Evolutionary conservation across 2,113 vertebrate genomes (phyloP), one percentile per base, ranked within the genome.

Genomic region (Corythornis vintsioides): DNA sequence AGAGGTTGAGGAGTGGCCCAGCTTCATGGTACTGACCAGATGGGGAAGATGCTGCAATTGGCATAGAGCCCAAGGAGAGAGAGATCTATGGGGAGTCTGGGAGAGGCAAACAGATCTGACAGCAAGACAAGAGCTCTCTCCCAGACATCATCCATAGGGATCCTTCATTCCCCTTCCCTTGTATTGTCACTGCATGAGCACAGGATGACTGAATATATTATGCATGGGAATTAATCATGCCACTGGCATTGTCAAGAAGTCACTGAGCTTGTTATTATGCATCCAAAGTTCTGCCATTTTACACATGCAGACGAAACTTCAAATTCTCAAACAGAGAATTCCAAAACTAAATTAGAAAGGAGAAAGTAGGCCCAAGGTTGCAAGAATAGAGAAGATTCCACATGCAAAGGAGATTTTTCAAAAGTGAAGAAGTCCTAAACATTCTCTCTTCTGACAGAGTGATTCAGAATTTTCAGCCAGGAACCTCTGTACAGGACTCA

Each of bases 51-150:
- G 84, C 87, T 72, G 70, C 35, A 0, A 5, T 5, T 94, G 95
- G 91, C 94, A 82, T 1, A 45, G 59, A 93, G 95, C 91, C 94
- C 93, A 94, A 93, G 81, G 81, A 93, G 84, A 91, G 86, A 75
- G 56, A 69, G 79, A 82, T 42, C 94, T 73, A 4, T 11, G 19
- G 94, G 89, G 94, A 96, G 53, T 10, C 21, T 4, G 20, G 53
- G 48, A 88, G 35, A 90, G 50, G 70, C 70, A 94, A 81, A 89
- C 26, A 1, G 12, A 72, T 33, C 10, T 91, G 94, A 95, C 95
- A 95, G 87, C 61, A 75, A 84, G 94, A 91, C 84, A 93, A 78
- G 91, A 93, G 74, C 71, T 69, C 50, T 82, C 50, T 66, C 81
- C 77, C 78, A 85, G 84, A 72, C 74, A 92, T 21, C 74, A 84